A percentile compares a stretch with the other conserved stretches of the same genome.
Conservation (phyloP, 2,797 vertebrate species). For the Cheirogaleus major region DNA sequence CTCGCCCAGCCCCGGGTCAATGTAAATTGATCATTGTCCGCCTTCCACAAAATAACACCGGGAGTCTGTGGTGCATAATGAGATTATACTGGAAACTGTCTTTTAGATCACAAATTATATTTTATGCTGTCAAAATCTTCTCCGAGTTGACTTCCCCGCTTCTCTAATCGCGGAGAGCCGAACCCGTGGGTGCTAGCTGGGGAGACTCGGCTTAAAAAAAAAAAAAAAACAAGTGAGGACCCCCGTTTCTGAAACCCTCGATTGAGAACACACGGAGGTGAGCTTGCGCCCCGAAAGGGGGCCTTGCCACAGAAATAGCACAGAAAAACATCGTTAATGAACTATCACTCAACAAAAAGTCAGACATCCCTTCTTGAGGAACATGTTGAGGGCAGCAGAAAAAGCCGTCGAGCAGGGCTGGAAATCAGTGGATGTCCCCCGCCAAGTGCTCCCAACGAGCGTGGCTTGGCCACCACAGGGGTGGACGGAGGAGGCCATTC, state of each 20-base stretch:
- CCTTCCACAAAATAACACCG: constrained; percentile 91
- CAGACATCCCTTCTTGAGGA: neutral
- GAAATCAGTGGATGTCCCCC: neutral
- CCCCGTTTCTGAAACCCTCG: neutral
- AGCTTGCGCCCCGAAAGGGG: neutral
- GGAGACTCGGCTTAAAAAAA: neutral
- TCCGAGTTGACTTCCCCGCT: constrained; percentile 83
- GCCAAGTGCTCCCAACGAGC: neutral
- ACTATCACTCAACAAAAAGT: neutral
- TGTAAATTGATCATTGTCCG: constrained; percentile 93
- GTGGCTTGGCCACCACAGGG: fast-evolving
- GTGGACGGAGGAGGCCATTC: neutral
- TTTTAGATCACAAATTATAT: constrained; percentile 91
- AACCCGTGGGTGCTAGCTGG: constrained; percentile 49
- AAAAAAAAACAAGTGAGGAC: neutral
- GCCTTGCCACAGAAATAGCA: neutral
- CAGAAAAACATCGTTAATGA: neutral
- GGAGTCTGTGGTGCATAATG: constrained; percentile 91
- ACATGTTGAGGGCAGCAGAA: neutral
- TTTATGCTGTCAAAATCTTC: constrained; percentile 89
- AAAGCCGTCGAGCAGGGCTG: neutral
- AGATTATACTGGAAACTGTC: constrained; percentile 91
- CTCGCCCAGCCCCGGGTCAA: constrained; percentile 90
- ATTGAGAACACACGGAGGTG: neutral
- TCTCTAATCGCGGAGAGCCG: constrained; percentile 73